Evolutionary conservation across 2,113 vertebrate species (phyloP).

Genomic region (Acrocephalus arundinaceus): DNA sequence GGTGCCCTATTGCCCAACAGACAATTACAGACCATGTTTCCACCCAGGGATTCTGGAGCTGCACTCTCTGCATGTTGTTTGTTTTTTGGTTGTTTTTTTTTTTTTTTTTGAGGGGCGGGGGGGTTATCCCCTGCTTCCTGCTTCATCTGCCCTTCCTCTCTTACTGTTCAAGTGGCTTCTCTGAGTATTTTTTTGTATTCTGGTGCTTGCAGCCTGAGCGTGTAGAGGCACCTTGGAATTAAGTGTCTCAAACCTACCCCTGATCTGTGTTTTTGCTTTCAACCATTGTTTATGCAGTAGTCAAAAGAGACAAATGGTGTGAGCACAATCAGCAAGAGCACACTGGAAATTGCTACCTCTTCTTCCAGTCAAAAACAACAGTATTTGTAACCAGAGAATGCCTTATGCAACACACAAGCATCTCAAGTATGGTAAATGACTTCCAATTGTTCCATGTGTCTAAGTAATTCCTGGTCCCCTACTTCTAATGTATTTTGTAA

Average conservation of each 20-base stretch:
- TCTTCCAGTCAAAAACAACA: constrained; percentile 39
- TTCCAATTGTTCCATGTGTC: constrained; percentile 40
- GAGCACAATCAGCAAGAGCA: not conserved
- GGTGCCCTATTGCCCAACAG: not conserved
- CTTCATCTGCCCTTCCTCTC: not conserved
- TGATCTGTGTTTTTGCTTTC: not conserved
- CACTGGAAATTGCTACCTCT: constrained; percentile 14
- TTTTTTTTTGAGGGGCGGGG: not conserved
- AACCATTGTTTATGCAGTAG: not conserved
- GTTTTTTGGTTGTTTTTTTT: not conserved
- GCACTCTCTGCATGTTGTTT: not conserved
- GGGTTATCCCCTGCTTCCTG: rapidly evolving
- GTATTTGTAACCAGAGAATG: constrained; percentile 59
- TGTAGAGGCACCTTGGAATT: not conserved
- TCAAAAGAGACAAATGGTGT: not conserved
- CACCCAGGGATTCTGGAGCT: not conserved
- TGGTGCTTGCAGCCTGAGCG: not conserved
- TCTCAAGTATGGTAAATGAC: constrained; percentile 43
- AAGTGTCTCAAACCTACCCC: not conserved
- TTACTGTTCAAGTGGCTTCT: not conserved
- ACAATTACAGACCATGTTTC: not conserved
- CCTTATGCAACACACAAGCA: constrained; percentile 43
- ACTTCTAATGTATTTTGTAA: constrained; percentile 31
- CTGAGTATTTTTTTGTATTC: not conserved
- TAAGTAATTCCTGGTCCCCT: constrained; percentile 25